Base-by-base conservation (phyloP, 2,888 invertebrate species). In the Bembecia ichneumoniformis region DNA sequence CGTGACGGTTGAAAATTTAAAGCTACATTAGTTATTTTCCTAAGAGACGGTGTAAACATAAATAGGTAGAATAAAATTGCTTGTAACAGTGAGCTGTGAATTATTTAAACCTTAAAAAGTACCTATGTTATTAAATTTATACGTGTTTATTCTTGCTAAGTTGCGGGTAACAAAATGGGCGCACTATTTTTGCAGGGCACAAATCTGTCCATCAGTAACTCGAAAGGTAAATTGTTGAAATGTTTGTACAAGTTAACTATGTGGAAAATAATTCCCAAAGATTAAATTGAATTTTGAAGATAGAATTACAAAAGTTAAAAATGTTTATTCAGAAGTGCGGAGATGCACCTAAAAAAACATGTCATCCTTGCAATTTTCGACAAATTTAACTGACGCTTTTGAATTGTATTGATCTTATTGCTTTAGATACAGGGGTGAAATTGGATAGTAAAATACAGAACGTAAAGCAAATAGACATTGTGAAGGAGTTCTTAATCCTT, bases 281-380 rank as follows among this genome's bases (percentile, higher is more conserved):
- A 72, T 71, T 71, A 58, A 71, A 68, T 68, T 63, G 57, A 57
- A 55, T 62, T 58, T 60, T 64, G 67, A 68, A 64, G 50, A 44
- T 47, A 68, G 58, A 59, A 28, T 28, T 56, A 68, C 66, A 69
- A 69, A 67, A 63, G 64, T 56, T 51, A 56, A 62, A 64, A 53
- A 50, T 74, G 71, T 80, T 80, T 77, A 74, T 74, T 77, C 72
- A 77, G 73, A 74, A 71, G 65, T 73, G 59, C 64, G 67, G 63
- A 67, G 68, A 61, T 66, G 66, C 77, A 70, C 66, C 74, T 77
- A 82, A 77, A 77, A 75, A 77, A 77, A 81, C 71, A 78, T 64
- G 62, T 48, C 36, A 20, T 36, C 16, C 34, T 49, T 46, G 44
- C 15, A 15, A 15, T 28, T 28, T 28, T 28, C 28, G 28, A 28